A percentile compares a stretch with the other conserved stretches of the same genome.
Evolutionary conservation across 2,888 invertebrate genomes (phyloP).

Genomic region (Drepana falcataria): DNA sequence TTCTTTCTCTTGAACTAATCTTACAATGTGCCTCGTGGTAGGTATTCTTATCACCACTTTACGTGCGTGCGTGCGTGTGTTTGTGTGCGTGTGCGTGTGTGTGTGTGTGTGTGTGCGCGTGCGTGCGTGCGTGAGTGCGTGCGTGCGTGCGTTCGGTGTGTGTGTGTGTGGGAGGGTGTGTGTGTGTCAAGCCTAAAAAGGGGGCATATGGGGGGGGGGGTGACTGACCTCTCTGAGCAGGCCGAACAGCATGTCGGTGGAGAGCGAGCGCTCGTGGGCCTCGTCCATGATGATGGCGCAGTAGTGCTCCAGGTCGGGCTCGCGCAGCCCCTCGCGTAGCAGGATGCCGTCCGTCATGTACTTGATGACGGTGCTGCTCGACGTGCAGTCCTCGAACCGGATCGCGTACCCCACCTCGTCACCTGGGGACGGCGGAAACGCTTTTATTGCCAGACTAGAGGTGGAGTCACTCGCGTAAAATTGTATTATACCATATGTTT

Average conservation of each 20-base stretch:
- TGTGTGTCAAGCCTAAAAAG: conserved; percentile 99
- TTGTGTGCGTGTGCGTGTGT: no score
- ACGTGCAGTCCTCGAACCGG: conserved; percentile 99
- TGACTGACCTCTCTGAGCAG: conserved; percentile 90
- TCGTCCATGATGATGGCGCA: conserved; percentile 99
- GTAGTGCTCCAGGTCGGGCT: conserved; percentile 97
- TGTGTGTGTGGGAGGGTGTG: conserved; percentile 73
- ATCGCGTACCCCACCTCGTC: conserved; percentile 99
- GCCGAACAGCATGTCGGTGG: conserved; percentile 98
- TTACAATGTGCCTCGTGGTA: no score
- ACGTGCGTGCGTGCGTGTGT: no score
- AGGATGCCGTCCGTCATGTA: conserved; percentile 99
- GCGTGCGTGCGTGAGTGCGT: no score
- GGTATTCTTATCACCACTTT: no score
- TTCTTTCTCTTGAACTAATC: no score
- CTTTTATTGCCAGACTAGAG: not conserved
- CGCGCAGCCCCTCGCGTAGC: conserved; percentile 95
- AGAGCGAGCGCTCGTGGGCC: conserved; percentile 98
- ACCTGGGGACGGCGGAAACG: conserved; percentile 51
- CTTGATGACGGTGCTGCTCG: conserved; percentile 94
- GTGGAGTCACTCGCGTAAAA: no score
- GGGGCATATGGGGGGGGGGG: conserved; percentile 83
- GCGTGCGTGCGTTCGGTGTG: no score
- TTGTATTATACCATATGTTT: no score
- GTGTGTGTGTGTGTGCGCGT: no score